Evolutionary conservation across 2,113 vertebrate species (phyloP), one percentile per base, ranked within the genome.

Genomic region (Nerophis lumbriciformis): DNA sequence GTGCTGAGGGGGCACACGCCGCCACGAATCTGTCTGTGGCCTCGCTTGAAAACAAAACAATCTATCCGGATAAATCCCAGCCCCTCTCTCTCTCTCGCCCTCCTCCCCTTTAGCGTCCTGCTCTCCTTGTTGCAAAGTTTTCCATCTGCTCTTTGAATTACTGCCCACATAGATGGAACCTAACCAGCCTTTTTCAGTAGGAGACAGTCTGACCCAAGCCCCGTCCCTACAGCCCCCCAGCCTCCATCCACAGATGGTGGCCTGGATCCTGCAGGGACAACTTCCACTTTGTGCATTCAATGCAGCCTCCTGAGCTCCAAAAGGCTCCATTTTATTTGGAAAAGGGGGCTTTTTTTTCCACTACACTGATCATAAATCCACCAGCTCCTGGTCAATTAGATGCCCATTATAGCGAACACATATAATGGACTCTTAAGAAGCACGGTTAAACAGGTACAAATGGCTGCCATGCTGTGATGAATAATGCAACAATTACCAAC

Each of bases 71-170:
- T 55, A 42, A 72, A 82, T 75, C 66, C 56, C 63, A 63, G 66
- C 42, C 50, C 37, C 55, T 8, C 53, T 66, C 73, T 61, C 68
- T 21, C 59, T 19, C 44, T 35, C 35, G 8, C 52, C 50, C 12
- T 44, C 36, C 50, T 28, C 36, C 61, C 36, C 48, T 44, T 57
- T 7, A 35, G 14, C 28, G 58, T 66, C 68, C 61, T 38, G 54
- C 57, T 63, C 39, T 65, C 51, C 63, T 56, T 36, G 36, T n/a
- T 68, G 61, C 67, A 80, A 81, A 80, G 72, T 74, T 83, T 83
- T 79, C 76, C 80, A 77, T 83, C 80, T 77, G 78, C 70, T 85
- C 65, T 63, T 60, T 60, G 79, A 79, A 75, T 82, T 72, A 65
- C 72, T 62, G 70, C 71, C 76, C 71, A 48, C 84, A 72, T 71